Base-by-base conservation (phyloP, 2,113 vertebrate genomes). In the Etia nguti region DNA sequence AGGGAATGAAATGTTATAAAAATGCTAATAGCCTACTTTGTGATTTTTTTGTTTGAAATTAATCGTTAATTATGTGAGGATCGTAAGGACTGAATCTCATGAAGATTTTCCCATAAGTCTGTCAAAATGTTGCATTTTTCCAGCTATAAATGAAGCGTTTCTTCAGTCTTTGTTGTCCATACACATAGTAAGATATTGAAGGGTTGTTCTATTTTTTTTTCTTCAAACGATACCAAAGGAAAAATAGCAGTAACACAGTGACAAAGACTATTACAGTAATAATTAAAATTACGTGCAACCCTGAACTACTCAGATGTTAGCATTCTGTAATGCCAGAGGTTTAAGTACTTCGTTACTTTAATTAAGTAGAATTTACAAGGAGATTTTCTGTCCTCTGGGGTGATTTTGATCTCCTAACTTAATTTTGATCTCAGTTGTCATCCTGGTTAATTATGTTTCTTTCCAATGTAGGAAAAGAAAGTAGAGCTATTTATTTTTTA, bases 101-200 rank as follows among this genome's bases (percentile, higher is more conserved):
- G 2, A 56, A 56, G 54, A 56, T 56, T 56, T 56, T 0, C 22
- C 22, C 10, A 12, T 7, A 56, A 56, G 54, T 56, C 54, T 56
- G 10, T 24, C 6, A 10, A 56, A 56, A 56, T 56, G 11, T 0
- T 13, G 11, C 54, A 0, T 56, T 56, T 56, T 56, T 24, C 54
- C 54, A 56, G 54, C 54, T 13, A 0, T 0, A 56, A 56, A 55
- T 55, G 0, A 6, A 24, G 6, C 0, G 54, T 2, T 24, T 56
- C 54, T 56, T 56, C 54, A 24, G 2, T 56, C 54, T 24, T 56
- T 56, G 22, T 56, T 56, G 54, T 56, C 54, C 54, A 56, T 56
- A 12, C 54, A 24, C 22, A 56, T 56, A 56, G 22, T 7, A 13
- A n/a, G 3, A 56, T 31, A 29, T 57, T 0, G 55, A 57, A 24